Base-by-base conservation (phyloP, 2,797 vertebrate species). In the Dendrocincla fuliginosa region DNA sequence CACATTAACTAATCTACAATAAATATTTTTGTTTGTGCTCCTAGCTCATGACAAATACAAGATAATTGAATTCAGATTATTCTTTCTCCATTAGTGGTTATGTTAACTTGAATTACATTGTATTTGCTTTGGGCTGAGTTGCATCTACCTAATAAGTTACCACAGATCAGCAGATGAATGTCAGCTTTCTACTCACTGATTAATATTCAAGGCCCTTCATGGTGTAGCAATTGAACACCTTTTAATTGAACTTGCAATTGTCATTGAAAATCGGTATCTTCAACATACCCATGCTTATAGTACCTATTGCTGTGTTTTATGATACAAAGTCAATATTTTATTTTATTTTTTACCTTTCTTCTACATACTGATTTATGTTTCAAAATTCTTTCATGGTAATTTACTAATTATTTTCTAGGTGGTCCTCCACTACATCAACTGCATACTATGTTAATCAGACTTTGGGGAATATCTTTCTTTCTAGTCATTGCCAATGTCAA, bases 351-450 rank as follows among this genome's bases (percentile, higher is more conserved):
- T 28, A 33, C 5, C 32, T 84, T 84, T 85, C 20, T 69, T 23
- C 16, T 52, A 7, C 22, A 59, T 41, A 37, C 20, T 70, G 33
- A 52, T 80, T 67, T 46, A 73, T 91, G 19, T 83, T 93, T 73
- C 59, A 90, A 73, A 84, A 87, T 67, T 69, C 30, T 41, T 39
- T 42, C 42, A 63, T 35, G 24, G 3, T 53, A 89, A 76, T 55
- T 61, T 86, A 16, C 16, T 75, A 60, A 78, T 78, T 75, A 69
- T 94, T 92, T 95, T 94, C 71, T 89, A 35, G 15, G 82, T 75
- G 71, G 93, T 71, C 64, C 11, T 87, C 9, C 6, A 39, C 28
- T 49, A 35, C 19, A 64, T 70, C 46, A 60, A 5, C 60, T 80
- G 19, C 41, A 12, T 77, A 18, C 42, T 59, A 74, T 77, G 41